These are phyloP conservation scores for Dryomyza anilis DNA, from an alignment of 2,888 invertebrate species.

Conservation along the genomic window DNA sequence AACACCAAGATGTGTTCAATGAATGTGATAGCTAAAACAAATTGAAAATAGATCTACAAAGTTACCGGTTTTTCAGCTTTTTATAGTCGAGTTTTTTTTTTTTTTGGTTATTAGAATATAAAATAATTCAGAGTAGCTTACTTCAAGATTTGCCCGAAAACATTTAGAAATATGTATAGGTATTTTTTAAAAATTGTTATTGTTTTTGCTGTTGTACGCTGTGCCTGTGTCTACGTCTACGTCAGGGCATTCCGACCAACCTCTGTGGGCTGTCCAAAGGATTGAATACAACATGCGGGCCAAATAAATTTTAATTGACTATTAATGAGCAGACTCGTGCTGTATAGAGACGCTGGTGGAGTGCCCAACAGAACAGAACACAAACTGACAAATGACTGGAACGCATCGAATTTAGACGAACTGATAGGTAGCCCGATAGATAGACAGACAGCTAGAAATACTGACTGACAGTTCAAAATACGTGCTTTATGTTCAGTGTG, in stretches of 20 bases:
- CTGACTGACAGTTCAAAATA: too few species aligned
- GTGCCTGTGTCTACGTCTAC: not conserved
- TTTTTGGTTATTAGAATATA: slow-evolving; percentile 22
- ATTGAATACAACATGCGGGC: too few species aligned
- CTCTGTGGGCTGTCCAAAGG: not conserved
- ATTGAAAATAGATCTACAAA: slow-evolving; percentile 13
- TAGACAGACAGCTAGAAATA: too few species aligned
- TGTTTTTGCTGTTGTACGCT: not conserved
- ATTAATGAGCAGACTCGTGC: not conserved
- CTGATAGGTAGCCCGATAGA: too few species aligned
- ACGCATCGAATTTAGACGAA: too few species aligned
- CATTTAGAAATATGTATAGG: too few species aligned
- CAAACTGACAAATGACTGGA: too few species aligned
- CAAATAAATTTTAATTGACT: not conserved
- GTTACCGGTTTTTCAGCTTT: slow-evolving; percentile 42
- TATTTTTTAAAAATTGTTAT: too few species aligned
- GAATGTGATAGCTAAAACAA: not conserved
- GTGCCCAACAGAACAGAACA: too few species aligned
- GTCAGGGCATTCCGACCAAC: not conserved
- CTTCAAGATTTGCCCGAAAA: not conserved
- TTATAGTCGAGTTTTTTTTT: slow-evolving; percentile 4
- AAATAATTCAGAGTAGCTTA: not conserved
- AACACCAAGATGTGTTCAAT: not conserved
- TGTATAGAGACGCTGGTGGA: too few species aligned
- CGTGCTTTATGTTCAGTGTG: too few species aligned